Percentiles rank a stretch among this genome's conserved stretches.
These are phyloP conservation scores for Sebastes diploproa DNA, from an alignment of 2,797 vertebrate species.

Conservation along the genomic window DNA sequence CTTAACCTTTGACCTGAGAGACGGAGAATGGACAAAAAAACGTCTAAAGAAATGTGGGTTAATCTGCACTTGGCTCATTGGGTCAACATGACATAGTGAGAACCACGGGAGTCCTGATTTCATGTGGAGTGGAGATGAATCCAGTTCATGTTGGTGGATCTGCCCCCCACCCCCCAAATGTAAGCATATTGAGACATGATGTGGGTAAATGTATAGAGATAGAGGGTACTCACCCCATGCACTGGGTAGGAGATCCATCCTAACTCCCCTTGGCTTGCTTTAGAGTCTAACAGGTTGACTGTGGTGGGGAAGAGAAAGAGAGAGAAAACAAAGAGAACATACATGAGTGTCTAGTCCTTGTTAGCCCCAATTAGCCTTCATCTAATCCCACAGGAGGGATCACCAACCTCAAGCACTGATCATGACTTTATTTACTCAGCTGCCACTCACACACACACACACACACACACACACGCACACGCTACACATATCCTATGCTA, in stretches of 20 bases:
- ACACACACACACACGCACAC: slow-evolving; percentile 29
- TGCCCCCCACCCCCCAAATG: slow-evolving; percentile 4
- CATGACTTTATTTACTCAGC: slow-evolving; percentile 83
- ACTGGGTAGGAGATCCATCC: slow-evolving; percentile 98
- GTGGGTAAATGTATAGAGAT: slow-evolving; percentile 19
- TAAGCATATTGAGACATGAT: slow-evolving; percentile 21
- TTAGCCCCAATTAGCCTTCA: slow-evolving; percentile 76
- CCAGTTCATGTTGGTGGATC: neutral
- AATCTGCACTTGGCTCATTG: slow-evolving; percentile 65
- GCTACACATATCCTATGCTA: slow-evolving; percentile 27
- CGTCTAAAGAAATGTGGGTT: slow-evolving; percentile 63
- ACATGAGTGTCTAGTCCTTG: slow-evolving; percentile 78
- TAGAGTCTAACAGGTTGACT: slow-evolving; percentile 99
- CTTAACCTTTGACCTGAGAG: slow-evolving; percentile 64
- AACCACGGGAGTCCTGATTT: slow-evolving; percentile 43
- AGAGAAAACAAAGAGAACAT: slow-evolving; percentile 74
- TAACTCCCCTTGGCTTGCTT: slow-evolving; percentile 97
- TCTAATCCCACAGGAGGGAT: slow-evolving; percentile 68
- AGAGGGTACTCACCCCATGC: slow-evolving; percentile 91
- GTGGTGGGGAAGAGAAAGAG: slow-evolving; percentile 75
- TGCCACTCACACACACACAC: slow-evolving; percentile 60
- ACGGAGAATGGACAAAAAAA: slow-evolving; percentile 53
- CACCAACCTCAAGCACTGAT: slow-evolving; percentile 68
- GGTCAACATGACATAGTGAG: slow-evolving; percentile 49
- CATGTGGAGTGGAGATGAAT: slow-evolving; percentile 10